phyloP scores from a whole-genome alignment of 1,140 invertebrate genomes.

The Calliphora vicina region DNA sequence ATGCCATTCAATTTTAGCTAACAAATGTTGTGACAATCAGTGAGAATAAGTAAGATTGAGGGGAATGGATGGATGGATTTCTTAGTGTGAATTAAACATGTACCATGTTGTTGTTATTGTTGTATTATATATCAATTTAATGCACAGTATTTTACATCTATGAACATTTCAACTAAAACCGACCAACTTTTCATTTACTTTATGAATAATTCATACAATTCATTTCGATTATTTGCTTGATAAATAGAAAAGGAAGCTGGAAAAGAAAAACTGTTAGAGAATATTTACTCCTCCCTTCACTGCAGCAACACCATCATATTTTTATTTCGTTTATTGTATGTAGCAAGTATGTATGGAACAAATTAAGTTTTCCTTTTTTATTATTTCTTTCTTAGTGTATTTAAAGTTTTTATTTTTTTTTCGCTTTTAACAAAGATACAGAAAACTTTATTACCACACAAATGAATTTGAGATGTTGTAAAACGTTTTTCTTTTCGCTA shows the following conservation, averaged over 20 bases:
- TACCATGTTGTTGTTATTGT: background rate
- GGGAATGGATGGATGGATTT: too few relatives aligned
- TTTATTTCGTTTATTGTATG: too few relatives aligned
- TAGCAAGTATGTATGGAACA: background rate
- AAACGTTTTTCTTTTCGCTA: background rate
- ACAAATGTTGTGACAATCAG: too few relatives aligned
- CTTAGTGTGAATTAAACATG: background rate
- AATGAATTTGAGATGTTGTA: background rate
- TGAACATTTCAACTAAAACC: background rate
- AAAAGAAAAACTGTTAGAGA: background rate
- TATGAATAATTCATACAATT: conserved; percentile 37
- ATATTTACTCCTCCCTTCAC: background rate
- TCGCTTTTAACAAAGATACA: background rate
- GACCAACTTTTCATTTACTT: conserved; percentile 29
- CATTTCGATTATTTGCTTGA: conserved; percentile 31
- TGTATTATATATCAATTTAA: background rate
- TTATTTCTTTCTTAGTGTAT: background rate
- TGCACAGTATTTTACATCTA: background rate
- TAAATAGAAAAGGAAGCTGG: conserved; percentile 17
- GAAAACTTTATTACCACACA: background rate
- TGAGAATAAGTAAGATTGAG: too few relatives aligned
- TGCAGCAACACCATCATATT: background rate
- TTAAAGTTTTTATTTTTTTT: background rate
- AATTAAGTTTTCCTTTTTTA: background rate
- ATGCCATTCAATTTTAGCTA: too few relatives aligned